phyloP scores from a whole-genome alignment of 1,140 invertebrate species.

The Charaxes varanes region DNA sequence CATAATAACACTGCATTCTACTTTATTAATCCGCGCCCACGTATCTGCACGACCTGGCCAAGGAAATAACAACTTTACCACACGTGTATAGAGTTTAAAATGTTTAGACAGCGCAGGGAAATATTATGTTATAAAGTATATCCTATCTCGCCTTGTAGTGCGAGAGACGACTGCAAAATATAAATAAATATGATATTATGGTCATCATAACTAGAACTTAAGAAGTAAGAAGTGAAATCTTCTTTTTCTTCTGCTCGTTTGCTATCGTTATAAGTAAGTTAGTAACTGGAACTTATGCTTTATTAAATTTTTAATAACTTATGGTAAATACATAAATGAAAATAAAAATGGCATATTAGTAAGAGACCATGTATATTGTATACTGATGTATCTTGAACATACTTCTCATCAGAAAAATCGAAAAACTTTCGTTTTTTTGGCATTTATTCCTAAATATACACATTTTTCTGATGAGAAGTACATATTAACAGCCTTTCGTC shows the following conservation, averaged over 20 bases:
- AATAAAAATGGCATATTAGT: too few species aligned
- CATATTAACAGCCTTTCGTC: too few species aligned
- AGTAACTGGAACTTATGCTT: too few species aligned
- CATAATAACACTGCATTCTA: conserved; percentile 49
- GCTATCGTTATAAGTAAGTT: too few species aligned
- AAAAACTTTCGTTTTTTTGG: too few species aligned
- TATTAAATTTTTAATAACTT: too few species aligned
- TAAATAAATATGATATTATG: background rate
- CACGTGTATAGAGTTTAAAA: conserved; percentile 29
- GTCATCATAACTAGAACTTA: background rate
- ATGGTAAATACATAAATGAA: too few species aligned
- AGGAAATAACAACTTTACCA: conserved; percentile 26
- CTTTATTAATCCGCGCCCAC: conserved; percentile 13
- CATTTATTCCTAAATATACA: too few species aligned
- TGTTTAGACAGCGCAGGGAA: conserved; percentile 18
- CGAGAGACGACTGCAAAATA: background rate
- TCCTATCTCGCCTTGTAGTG: conserved; percentile 4
- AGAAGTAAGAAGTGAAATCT: background rate
- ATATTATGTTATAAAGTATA: conserved; percentile 26
- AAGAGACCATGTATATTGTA: too few species aligned
- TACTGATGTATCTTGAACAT: too few species aligned
- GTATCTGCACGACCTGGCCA: conserved; percentile 12
- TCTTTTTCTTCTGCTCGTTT: background rate
- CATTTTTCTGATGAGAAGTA: too few species aligned
- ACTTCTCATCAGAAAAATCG: too few species aligned